A percentile compares a stretch with the other conserved stretches of the same genome.
phyloP scores from a whole-genome alignment of 2,113 vertebrate genomes.

The Emydocephalus ijimae region DNA sequence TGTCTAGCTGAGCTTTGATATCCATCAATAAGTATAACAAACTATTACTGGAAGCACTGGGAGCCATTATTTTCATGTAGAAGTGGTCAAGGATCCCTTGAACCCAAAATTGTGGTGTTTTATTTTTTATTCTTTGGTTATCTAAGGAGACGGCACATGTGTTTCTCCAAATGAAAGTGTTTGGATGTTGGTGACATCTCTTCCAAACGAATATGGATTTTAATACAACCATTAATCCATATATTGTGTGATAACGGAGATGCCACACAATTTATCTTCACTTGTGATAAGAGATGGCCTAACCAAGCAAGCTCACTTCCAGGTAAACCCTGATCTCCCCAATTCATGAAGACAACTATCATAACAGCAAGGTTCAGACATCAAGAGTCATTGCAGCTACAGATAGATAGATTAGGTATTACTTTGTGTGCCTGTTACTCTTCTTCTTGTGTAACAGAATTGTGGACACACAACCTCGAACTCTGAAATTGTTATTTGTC shows the following conservation, averaged over 20 bases:
- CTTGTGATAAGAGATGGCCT: conserved; percentile 26
- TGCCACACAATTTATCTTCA: conserved; percentile 40
- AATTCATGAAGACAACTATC: conserved; percentile 44
- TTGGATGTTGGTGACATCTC: neutral
- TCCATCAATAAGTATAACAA: neutral
- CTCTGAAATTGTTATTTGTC: neutral
- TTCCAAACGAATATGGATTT: neutral
- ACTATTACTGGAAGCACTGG: neutral
- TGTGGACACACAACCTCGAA: neutral
- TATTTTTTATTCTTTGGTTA: neutral
- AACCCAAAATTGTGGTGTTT: neutral
- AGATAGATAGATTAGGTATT: neutral
- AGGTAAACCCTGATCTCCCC: conserved; percentile 20
- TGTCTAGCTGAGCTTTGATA: neutral
- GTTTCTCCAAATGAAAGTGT: neutral
- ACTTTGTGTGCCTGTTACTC: neutral
- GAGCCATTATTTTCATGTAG: neutral
- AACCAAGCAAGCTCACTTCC: conserved; percentile 20
- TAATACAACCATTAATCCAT: conserved; percentile 1
- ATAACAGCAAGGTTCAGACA: conserved; percentile 10
- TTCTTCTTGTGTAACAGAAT: conserved; percentile 13
- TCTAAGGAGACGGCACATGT: neutral
- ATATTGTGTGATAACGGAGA: neutral
- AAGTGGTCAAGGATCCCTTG: neutral
- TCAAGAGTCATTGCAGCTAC: conserved; percentile 22